Evolutionary conservation across 2,797 vertebrate species (phyloP), one percentile per base, ranked within the genome.

Genomic region (Babyrousa celebensis): DNA sequence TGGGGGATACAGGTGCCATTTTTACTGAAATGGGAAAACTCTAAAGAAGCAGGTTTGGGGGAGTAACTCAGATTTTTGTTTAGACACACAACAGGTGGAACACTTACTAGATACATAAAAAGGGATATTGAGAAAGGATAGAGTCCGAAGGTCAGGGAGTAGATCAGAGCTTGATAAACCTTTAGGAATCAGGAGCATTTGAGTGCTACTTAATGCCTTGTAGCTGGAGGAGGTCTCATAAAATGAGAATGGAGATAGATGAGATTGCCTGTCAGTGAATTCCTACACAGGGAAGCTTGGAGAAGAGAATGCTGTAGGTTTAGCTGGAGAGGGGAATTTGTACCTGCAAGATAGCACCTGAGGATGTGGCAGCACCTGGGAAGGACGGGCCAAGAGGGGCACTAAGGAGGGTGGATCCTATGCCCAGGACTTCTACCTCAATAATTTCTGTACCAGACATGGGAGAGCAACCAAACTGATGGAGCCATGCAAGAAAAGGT

Each of bases 1-100:
- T 36, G 36, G 25, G 6, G 1, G 23, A 32, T 18, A 25, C 5
- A 6, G 3, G 21, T 0, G 0, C 16, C 52, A 1, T 23, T 80
- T 74, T 80, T 74, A 25, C 11, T 27, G n/a, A 68, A 71, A 54
- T 5, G 32, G 32, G 63, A 16, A 58, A 70, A 27, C 27, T 63
- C 14, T 36, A 36, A 72, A 68, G 21, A 17, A 74, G 40, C 17
- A 87, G n/a, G 17, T 43, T 36, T 52, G 0, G 1, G 16, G 25
- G 71, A 67, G 43, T 23, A 21, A 12, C 32, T 48, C 12, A 60
- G 9, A 62, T 48, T 74, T 48, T 48, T 4, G 8, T 16, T 84
- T 17, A 84, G 60, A 48, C 12, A 56, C 5, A 36, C 25, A 48
- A 78, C 60, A 5, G 56, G 12, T 12, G 29, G 20, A 60, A 43